These are phyloP conservation scores for Salarias fasciatus DNA, from an alignment of 2,797 vertebrate species.

Conservation along the genomic window DNA sequence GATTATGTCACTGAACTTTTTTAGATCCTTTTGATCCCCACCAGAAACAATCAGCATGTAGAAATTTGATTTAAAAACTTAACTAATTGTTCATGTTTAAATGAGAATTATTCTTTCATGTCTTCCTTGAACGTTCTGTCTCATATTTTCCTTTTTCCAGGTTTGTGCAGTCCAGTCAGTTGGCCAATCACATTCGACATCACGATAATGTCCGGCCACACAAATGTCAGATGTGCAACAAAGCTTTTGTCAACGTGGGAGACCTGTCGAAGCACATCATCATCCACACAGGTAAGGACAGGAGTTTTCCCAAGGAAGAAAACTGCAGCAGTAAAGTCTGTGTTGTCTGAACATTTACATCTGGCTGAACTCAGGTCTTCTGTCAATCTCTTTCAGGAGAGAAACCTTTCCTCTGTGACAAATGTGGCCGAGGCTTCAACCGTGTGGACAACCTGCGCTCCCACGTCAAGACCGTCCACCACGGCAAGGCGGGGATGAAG, in stretches of 20 bases:
- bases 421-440: constrained; percentile 96
- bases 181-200: constrained; percentile 99
- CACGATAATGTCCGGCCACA: constrained; percentile 98
- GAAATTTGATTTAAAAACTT: too few relatives aligned
- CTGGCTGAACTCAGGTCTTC: background rate
- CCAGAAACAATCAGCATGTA: too few relatives aligned
- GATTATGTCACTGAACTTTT: too few relatives aligned
- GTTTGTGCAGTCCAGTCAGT: constrained; percentile 97
- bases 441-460: constrained; percentile 97
- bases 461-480: constrained; percentile 97
- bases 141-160: constrained; percentile 67
- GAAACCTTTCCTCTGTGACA: constrained; percentile 97
- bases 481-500: constrained; percentile 96
- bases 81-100: too few relatives aligned
- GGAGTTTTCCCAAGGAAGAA: background rate
- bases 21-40: too few relatives aligned
- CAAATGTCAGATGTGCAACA: constrained; percentile 95
- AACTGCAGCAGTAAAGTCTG: background rate
- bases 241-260: constrained; percentile 97
- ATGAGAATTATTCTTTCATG: too few relatives aligned
- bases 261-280: constrained; percentile 99
- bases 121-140: background rate
- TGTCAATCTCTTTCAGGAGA: constrained; percentile 83
- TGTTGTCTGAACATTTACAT: background rate
- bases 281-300: constrained; percentile 92